These are phyloP conservation scores for Polypedilum vanderplanki DNA, from an alignment of 1,140 invertebrate species.

Conservation along the genomic window DNA sequence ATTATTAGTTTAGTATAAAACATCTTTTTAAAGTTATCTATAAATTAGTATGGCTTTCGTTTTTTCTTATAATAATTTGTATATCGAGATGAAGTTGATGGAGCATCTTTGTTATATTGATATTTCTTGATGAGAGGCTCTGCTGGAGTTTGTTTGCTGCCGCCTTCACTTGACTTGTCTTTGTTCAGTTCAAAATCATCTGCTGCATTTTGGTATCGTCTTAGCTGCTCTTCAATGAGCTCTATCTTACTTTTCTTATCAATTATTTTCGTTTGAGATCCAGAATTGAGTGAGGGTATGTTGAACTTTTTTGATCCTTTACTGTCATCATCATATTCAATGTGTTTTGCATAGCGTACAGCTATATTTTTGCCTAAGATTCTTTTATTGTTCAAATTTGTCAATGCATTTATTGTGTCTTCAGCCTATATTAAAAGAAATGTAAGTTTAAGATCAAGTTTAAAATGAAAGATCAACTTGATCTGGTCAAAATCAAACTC, in stretches of 20 bases:
- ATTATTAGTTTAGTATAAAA: too few species aligned
- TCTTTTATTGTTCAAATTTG: conserved; percentile 64
- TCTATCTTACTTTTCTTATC: conserved; percentile 73
- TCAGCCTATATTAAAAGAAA: conserved; percentile 42
- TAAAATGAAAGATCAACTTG: too few species aligned
- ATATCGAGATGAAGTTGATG: conserved; percentile 42
- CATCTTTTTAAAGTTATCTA: neutral
- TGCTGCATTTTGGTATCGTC: conserved; percentile 62
- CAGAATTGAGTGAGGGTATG: conserved; percentile 65
- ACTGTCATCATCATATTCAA: conserved; percentile 52
- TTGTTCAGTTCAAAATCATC: conserved; percentile 68
- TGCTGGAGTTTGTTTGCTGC: conserved; percentile 50
- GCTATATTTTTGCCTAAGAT: conserved; percentile 67
- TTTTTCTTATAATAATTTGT: conserved; percentile 49
- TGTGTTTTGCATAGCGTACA: conserved; percentile 74
- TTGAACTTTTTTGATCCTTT: conserved; percentile 52
- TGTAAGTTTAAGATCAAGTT: too few species aligned
- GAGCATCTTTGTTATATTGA: conserved; percentile 47
- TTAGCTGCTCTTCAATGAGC: conserved; percentile 80
- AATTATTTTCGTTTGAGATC: conserved; percentile 60
- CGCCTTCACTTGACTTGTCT: neutral
- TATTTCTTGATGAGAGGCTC: conserved; percentile 54
- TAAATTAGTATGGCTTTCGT: conserved; percentile 35
- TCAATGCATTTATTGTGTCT: conserved; percentile 59
- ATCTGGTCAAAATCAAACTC: too few species aligned